Evolutionary conservation across 2,888 invertebrate genomes (phyloP).

Genomic region (Idaea dimidiata): DNA sequence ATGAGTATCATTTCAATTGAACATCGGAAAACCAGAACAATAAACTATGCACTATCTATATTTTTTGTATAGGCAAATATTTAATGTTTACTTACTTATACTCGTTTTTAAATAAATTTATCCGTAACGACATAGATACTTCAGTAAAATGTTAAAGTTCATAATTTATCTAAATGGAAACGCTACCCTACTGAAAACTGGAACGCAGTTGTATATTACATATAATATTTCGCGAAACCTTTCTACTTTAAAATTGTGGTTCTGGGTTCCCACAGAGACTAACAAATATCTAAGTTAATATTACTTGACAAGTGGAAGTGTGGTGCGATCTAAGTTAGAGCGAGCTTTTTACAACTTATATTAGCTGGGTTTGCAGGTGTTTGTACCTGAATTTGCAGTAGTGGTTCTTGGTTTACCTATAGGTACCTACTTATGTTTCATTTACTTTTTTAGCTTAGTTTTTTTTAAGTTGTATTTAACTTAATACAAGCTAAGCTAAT

Average conservation of each 20-base stretch:
- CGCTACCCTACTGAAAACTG: neutral
- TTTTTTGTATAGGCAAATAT: no score
- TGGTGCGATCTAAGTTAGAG: constrained; percentile 1
- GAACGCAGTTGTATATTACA: neutral
- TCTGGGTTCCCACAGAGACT: neutral
- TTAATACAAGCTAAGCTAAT: no score
- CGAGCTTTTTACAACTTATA: constrained; percentile 1
- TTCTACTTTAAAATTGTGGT: neutral
- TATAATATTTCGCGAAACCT: neutral
- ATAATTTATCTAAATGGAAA: constrained; percentile 1
- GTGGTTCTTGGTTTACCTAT: neutral
- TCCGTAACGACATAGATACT: no score
- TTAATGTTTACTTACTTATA: no score
- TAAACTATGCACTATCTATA: no score
- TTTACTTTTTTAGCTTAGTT: neutral
- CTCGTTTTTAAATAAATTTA: no score
- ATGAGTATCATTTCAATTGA: no score
- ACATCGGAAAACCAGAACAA: no score
- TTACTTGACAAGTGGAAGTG: constrained; percentile 1
- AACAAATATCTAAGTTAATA: constrained; percentile 1
- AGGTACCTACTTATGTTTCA: no score
- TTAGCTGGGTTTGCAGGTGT: neutral
- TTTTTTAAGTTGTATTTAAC: neutral
- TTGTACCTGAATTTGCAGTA: neutral
- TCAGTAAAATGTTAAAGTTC: neutral